Evolutionary conservation across 1,140 invertebrate genomes (phyloP).

Genomic region (Brachionus koreanus): DNA sequence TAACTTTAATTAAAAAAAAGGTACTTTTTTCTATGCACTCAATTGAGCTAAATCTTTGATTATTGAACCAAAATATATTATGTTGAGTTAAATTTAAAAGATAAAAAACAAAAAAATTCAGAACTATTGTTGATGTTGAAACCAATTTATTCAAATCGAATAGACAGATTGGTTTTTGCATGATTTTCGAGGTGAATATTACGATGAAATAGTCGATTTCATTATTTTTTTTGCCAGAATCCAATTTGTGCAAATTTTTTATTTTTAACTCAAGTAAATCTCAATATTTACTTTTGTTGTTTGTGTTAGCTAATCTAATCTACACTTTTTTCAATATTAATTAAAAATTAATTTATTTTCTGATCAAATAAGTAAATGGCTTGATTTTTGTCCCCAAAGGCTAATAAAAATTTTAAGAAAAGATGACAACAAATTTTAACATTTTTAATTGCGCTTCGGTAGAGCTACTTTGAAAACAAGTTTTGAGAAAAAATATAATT

Average conservation of each 20-base stretch:
- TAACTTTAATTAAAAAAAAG: neutral
- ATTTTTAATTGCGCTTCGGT: neutral
- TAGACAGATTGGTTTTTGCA: neutral
- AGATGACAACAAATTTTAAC: neutral
- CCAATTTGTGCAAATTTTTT: neutral
- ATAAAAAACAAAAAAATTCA: neutral
- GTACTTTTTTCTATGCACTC: neutral
- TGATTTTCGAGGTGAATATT: neutral
- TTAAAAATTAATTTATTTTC: neutral
- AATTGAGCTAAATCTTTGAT: neutral
- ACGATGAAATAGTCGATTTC: neutral
- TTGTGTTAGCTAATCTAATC: constrained; percentile 1
- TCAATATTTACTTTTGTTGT: neutral
- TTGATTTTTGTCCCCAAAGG: neutral
- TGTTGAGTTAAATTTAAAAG: neutral
- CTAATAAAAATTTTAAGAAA: neutral
- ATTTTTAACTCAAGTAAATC: neutral
- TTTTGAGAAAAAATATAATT: neutral
- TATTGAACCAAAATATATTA: neutral
- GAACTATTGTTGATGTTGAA: neutral
- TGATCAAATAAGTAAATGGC: neutral
- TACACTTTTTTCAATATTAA: neutral
- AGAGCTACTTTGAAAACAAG: neutral
- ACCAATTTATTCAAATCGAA: neutral
- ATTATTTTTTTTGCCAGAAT: neutral